Conservation (phyloP, 2,797 vertebrate genomes). For the Myotis planiceps region DNA sequence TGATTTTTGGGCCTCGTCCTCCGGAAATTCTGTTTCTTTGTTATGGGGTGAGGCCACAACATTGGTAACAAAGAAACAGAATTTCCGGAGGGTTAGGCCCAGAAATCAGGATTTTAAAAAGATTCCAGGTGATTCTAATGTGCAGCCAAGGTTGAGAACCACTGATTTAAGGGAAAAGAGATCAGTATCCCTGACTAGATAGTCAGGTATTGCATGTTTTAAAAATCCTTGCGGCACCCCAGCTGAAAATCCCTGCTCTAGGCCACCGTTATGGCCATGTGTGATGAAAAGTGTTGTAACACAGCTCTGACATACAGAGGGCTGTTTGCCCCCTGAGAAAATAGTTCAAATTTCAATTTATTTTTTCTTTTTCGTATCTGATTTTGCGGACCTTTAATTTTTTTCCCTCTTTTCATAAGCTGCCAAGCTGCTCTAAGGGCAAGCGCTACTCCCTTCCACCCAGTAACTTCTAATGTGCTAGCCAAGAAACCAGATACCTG, state of each 20-base stretch:
- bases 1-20: too few relatives aligned
- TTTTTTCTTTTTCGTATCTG: not conserved
- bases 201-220: not conserved
- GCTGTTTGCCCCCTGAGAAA: not conserved
- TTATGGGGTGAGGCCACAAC: too few relatives aligned
- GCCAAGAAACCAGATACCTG: not conserved
- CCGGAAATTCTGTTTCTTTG: too few relatives aligned
- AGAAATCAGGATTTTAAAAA: too few relatives aligned
- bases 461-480: not conserved
- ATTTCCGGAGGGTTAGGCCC: too few relatives aligned
- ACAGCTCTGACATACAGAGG: not conserved
- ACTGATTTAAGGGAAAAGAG: not conserved
- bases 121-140: too few relatives aligned
- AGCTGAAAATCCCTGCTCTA: not conserved
- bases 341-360: not conserved
- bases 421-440: not conserved
- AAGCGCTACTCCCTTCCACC: not conserved
- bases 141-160: too few relatives aligned
- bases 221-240: not conserved
- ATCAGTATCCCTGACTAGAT: not conserved
- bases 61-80: too few relatives aligned
- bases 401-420: not conserved
- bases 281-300: not conserved
- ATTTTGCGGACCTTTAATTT: not conserved
- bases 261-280: not conserved